These are phyloP conservation scores for Champsocephalus esox DNA, from an alignment of 2,797 vertebrate genomes.

Conservation along the genomic window DNA sequence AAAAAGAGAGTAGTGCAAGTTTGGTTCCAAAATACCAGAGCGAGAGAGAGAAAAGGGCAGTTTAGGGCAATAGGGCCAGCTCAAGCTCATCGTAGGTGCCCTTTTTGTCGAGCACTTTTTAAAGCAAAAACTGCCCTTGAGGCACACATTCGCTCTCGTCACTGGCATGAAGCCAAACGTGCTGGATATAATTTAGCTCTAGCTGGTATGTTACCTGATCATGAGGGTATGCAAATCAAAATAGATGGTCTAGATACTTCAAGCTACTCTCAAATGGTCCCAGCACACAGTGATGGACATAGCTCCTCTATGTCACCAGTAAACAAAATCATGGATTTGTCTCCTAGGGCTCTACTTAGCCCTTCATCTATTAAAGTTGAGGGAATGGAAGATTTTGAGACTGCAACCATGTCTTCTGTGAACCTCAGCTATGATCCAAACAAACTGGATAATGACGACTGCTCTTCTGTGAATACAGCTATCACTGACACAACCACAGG, in stretches of 20 bases:
- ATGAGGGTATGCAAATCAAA: constrained; percentile 93
- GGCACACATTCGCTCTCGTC: constrained; percentile 98
- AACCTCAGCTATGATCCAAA: constrained; percentile 95
- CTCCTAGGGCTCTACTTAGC: constrained; percentile 94
- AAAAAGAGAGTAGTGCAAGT: constrained; percentile 99
- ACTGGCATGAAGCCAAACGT: constrained; percentile 99
- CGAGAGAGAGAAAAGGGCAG: constrained; percentile 97
- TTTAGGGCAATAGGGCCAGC: constrained; percentile 97
- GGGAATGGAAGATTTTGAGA: constrained; percentile 97
- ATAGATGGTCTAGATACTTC: constrained; percentile 92
- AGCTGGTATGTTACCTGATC: constrained; percentile 93
- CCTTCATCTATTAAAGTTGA: constrained; percentile 99
- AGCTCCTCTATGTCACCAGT: constrained; percentile 95
- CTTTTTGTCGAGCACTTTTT: constrained; percentile 98
- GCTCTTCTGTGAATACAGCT: constrained; percentile 98
- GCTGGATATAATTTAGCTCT: constrained; percentile 96
- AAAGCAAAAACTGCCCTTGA: constrained; percentile 99
- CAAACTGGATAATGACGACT: constrained; percentile 98
- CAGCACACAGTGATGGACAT: constrained; percentile 90
- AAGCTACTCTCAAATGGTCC: constrained; percentile 89
- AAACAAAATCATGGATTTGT: constrained; percentile 95
- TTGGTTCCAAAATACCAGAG: constrained; percentile 99
- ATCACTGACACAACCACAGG: constrained; percentile 99
- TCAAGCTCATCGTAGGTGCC: constrained; percentile 96
- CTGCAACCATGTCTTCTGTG: constrained; percentile 94